A percentile compares a stretch with the other conserved stretches of the same genome.
phyloP scores from a whole-genome alignment of 2,113 vertebrate species.

The Oryzias curvinotus region DNA sequence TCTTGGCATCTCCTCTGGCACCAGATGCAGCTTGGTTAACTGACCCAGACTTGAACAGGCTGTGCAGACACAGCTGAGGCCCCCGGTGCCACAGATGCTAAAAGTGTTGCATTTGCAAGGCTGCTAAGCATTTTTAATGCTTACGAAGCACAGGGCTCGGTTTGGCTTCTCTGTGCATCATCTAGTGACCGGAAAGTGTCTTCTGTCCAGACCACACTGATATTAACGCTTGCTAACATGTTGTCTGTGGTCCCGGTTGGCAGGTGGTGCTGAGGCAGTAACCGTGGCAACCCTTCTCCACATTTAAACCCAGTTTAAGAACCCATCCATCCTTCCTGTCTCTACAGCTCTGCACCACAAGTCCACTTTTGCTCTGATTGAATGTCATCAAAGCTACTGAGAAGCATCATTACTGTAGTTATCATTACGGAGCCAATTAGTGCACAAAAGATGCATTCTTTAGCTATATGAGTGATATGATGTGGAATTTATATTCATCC shows the following conservation, averaged over 20 bases:
- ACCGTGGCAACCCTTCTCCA: slow-evolving; percentile 61
- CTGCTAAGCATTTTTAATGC: slow-evolving; percentile 24
- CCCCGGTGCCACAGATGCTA: slow-evolving; percentile 35
- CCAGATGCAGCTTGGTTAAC: slow-evolving; percentile 49
- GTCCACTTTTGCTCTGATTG: slow-evolving; percentile 12
- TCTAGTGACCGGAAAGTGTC: slow-evolving; percentile 1
- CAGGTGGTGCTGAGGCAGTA: slow-evolving; percentile 64
- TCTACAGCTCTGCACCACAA: slow-evolving; percentile 39
- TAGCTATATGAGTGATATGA: too few relatives aligned
- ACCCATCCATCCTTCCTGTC: slow-evolving; percentile 34
- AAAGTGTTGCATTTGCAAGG: slow-evolving; percentile 27
- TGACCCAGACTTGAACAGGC: slow-evolving; percentile 27
- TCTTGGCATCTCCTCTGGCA: slow-evolving; percentile 53
- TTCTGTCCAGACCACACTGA: slow-evolving; percentile 33
- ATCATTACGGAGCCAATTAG: not conserved
- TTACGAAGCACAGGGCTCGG: slow-evolving; percentile 32
- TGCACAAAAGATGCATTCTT: too few relatives aligned
- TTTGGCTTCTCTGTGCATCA: slow-evolving; percentile 18
- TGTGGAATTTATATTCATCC: too few relatives aligned
- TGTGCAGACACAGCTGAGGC: slow-evolving; percentile 52
- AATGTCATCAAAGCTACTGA: slow-evolving; percentile 32
- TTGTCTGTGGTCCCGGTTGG: slow-evolving; percentile 56
- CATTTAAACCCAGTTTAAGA: slow-evolving; percentile 54
- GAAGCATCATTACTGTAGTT: slow-evolving; percentile 44
- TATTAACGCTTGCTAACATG: slow-evolving; percentile 66